Percentiles rank a stretch among this genome's conserved stretches.
These are phyloP conservation scores for Acanthosepion lycidas DNA, from an alignment of 2,888 invertebrate species.

Conservation along the genomic window DNA sequence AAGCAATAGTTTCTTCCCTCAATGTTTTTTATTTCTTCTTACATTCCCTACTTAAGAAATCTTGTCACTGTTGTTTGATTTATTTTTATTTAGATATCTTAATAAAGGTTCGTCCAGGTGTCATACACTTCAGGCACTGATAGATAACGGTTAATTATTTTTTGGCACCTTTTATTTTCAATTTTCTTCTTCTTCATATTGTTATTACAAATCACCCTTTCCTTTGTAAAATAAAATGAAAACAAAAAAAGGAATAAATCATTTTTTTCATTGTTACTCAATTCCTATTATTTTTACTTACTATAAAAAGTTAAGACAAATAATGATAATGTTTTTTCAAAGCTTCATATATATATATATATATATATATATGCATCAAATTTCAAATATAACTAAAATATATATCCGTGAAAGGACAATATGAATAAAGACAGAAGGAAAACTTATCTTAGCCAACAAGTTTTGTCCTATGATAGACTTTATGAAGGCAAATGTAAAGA, in stretches of 20 bases:
- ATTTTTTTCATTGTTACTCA: not conserved
- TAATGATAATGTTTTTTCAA: not conserved
- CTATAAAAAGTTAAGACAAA: not conserved
- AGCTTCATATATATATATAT: not conserved
- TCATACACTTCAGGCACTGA: not conserved
- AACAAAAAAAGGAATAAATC: not conserved
- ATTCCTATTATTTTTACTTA: not conserved
- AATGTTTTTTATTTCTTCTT: not conserved
- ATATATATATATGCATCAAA: too few relatives aligned
- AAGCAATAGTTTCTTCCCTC: not conserved
- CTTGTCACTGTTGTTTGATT: constrained; percentile 12
- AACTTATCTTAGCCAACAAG: too few relatives aligned
- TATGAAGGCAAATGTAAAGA: too few relatives aligned
- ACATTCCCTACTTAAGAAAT: not conserved
- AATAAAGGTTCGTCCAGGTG: not conserved
- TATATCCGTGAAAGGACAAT: too few relatives aligned
- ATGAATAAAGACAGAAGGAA: too few relatives aligned
- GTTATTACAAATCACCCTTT: not conserved
- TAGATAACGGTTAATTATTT: constrained; percentile 23
- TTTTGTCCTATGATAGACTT: too few relatives aligned
- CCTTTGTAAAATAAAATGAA: not conserved
- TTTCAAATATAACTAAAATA: too few relatives aligned
- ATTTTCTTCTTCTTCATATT: not conserved
- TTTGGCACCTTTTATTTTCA: not conserved
- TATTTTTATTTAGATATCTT: not conserved